Evolutionary conservation across 1,140 invertebrate species (phyloP).

Genomic region (Trypoxylus dichotomus): DNA sequence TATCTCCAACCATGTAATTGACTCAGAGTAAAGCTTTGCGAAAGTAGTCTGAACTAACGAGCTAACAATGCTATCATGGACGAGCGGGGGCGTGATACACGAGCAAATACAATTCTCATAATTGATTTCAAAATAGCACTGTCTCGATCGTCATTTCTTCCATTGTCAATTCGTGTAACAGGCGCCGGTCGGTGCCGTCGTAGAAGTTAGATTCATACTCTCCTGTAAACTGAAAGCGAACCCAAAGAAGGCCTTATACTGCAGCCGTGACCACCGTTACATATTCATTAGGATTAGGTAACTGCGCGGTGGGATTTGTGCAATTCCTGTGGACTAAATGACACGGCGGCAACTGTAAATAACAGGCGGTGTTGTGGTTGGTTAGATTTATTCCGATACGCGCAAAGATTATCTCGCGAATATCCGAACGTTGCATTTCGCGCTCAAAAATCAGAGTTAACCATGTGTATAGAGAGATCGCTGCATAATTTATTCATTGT

Average conservation of each 20-base stretch:
- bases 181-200: too few species aligned
- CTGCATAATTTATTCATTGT: neutral
- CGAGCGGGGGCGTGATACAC: slow-evolving; percentile 44
- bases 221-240: neutral
- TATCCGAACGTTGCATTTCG: neutral
- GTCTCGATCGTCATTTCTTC: slow-evolving; percentile 19
- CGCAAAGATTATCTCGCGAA: neutral
- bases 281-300: slow-evolving; percentile 33
- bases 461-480: neutral
- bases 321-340: too few species aligned
- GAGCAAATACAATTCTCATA: slow-evolving; percentile 41
- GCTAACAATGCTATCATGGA: slow-evolving; percentile 46
- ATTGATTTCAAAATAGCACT: slow-evolving; percentile 42
- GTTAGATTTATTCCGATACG: neutral
- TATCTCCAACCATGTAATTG: neutral
- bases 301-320: neutral
- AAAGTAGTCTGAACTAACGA: slow-evolving; percentile 31
- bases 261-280: neutral
- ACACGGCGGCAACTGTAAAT: too few species aligned
- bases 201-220: neutral
- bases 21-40: neutral
- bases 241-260: neutral
- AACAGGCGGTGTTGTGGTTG: too few species aligned
- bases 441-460: neutral
- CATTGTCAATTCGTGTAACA: neutral